Base-by-base conservation (phyloP, 2,888 invertebrate genomes). In the Volucella bombylans region DNA sequence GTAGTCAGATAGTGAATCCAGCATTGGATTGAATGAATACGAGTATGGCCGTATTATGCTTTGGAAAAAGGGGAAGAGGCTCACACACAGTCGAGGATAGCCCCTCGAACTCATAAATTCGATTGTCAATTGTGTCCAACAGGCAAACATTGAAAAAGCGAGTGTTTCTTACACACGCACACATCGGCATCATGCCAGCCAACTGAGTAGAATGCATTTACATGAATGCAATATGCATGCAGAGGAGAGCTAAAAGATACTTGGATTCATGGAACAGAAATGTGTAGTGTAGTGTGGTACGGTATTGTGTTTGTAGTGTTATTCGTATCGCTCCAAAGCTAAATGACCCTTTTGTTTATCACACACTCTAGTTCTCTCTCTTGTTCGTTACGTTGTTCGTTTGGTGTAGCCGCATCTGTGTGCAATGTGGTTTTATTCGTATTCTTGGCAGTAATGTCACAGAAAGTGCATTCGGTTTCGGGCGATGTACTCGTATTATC, bases 341-440 rank as follows among this genome's bases (percentile, higher is more conserved):
- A 83, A 79, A 79, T 85, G 71, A 81, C 85, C 81, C 85, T 85
- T 81, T 81, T 85, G 85, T 81, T 85, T 68, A 77, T 72, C 64
- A 76, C 76, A 69, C 61, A 65, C 61, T n/a, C 39, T 38, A 14
- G 12, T 45, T 9, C 47, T 52, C 14, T n/a, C 55, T 45, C 49
- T 49, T 54, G 65, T 38, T 45, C 14, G 8, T 10, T 52, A 11
- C 41, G 31, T 49, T 54, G 65, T 38, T 45, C 14, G 8, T 10
- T 52, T n/a, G 49, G 31, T 38, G 47, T 65, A n/a, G 8, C 14
- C 45, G 65, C 39, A 47, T 49, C 43, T 15, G 38, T 68, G 38
- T 39, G 14, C 52, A 52, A 2, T 14, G 12, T 62, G 67, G 41
- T 65, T 47, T 47, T 12, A 38, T 8, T 52, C 38, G 41, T 47